Percentiles rank a stretch among this genome's conserved stretches.
These are phyloP conservation scores for Ephestia elutella DNA, from an alignment of 1,140 invertebrate species.

Conservation along the genomic window DNA sequence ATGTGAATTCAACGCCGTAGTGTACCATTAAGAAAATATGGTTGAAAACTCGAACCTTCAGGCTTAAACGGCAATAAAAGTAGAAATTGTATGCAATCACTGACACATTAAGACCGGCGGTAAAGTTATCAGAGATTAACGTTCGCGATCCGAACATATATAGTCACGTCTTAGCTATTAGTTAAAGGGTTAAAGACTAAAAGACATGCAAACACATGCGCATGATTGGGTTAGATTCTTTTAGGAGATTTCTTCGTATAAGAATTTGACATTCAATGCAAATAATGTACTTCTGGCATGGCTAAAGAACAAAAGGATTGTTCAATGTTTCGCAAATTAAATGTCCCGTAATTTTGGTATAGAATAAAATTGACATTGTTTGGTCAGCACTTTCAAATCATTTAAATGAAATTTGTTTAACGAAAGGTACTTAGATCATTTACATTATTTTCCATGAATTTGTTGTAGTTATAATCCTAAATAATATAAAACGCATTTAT, in stretches of 20 bases:
- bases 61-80: constrained; percentile 21
- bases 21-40: neutral
- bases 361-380: too few species aligned
- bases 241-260: neutral
- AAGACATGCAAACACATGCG: constrained; percentile 38
- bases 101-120: constrained; percentile 42
- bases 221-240: constrained; percentile 11
- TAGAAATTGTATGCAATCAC: constrained; percentile 43
- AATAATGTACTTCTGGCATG: too few species aligned
- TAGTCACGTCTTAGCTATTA: constrained; percentile 65
- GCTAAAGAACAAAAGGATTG: too few species aligned
- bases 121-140: constrained; percentile 48
- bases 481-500: too few species aligned
- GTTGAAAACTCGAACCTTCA: constrained; percentile 8
- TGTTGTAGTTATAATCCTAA: too few species aligned
- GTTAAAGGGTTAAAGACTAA: constrained; percentile 44
- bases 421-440: too few species aligned
- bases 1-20: neutral
- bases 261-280: neutral
- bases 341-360: too few species aligned
- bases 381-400: too few species aligned
- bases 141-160: constrained; percentile 48
- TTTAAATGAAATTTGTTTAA: too few species aligned
- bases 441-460: too few species aligned
- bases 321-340: too few species aligned